Evolutionary conservation across 2,113 vertebrate genomes (phyloP).

Genomic region (Elachura formosa): DNA sequence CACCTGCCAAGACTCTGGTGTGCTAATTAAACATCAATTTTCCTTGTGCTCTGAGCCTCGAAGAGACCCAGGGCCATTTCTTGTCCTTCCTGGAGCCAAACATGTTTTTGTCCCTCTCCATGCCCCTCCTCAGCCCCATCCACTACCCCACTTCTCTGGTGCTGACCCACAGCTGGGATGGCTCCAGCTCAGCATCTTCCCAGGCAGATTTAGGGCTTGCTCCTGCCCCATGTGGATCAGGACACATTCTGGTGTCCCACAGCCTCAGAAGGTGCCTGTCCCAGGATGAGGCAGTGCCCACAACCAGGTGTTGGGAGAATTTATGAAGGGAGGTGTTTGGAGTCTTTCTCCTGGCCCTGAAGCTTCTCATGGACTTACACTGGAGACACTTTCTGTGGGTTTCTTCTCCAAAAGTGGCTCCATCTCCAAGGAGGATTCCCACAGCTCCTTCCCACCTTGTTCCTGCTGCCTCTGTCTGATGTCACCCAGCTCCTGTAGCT

Average conservation of each 20-base stretch:
- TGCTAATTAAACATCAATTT: background rate
- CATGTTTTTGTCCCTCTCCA: background rate
- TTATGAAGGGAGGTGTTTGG: background rate
- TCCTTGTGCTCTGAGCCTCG: background rate
- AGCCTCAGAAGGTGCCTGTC: background rate
- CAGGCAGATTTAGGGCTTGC: background rate
- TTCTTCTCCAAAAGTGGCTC: background rate
- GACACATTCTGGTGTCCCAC: fast-evolving
- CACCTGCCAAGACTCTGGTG: background rate
- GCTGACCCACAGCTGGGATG: background rate
- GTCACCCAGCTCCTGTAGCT: background rate
- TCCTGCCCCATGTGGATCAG: background rate
- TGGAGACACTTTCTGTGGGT: background rate
- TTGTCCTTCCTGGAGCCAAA: background rate
- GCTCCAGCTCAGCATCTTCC: background rate
- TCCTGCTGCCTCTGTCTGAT: background rate
- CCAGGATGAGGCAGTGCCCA: background rate
- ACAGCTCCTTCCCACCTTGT: background rate
- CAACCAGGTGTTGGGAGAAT: background rate
- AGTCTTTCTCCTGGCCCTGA: background rate
- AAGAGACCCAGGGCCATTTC: background rate
- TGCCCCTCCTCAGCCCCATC: background rate
- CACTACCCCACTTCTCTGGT: background rate
- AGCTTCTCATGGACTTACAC: background rate
- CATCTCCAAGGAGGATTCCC: background rate